Percentiles rank a stretch among this genome's conserved stretches.
Conservation (phyloP, 2,888 invertebrate genomes). For the Lamellibrachia satsuma region DNA sequence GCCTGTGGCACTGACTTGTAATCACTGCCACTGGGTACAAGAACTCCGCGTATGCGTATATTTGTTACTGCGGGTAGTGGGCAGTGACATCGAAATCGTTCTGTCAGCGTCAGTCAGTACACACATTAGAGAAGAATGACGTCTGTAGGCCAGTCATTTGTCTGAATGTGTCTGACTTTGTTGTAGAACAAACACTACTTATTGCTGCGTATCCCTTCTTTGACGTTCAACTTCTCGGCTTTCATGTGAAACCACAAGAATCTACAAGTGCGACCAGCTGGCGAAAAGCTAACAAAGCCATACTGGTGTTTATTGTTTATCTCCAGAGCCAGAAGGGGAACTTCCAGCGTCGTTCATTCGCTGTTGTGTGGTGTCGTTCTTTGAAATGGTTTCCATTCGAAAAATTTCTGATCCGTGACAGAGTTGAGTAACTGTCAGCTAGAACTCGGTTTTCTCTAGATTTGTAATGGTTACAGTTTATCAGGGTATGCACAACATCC, state of each 20-base stretch:
- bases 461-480: no score
- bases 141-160: no score
- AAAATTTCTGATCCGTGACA: background rate
- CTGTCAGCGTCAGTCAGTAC: background rate
- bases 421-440: background rate
- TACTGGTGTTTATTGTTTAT: background rate
- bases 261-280: background rate
- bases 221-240: background rate
- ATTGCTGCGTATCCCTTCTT: background rate
- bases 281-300: background rate
- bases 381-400: background rate
- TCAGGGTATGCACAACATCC: no score
- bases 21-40: background rate
- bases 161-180: no score
- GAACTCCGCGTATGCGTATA: background rate
- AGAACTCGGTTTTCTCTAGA: no score
- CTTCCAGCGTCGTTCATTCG: constrained; percentile 13
- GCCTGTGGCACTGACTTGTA: background rate
- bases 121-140: no score
- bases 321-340: background rate
- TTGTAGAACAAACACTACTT: background rate
- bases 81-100: background rate
- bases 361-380: background rate
- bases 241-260: background rate
- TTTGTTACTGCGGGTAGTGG: background rate